Conservation (phyloP, 2,797 vertebrate genomes). For the Sebastes matsubarae region DNA sequence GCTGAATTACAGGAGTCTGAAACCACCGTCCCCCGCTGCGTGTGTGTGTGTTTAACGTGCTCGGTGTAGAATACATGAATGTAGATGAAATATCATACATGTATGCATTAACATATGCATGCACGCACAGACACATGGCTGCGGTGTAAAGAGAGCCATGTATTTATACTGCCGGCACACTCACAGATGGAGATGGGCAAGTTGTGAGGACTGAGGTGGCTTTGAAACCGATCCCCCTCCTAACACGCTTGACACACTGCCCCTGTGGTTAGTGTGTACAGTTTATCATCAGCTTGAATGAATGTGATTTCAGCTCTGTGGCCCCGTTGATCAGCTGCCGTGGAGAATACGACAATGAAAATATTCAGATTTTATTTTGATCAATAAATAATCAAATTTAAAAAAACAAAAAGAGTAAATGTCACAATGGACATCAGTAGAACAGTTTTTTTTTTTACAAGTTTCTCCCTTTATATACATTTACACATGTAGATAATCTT, state of each 20-base stretch:
- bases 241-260: background rate
- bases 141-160: slow-evolving; percentile 1
- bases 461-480: too few species aligned
- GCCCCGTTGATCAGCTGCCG: background rate
- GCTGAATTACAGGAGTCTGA: background rate
- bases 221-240: slow-evolving; percentile 41
- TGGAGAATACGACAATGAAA: background rate
- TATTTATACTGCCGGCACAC: slow-evolving; percentile 35
- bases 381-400: too few species aligned
- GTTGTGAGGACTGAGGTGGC: slow-evolving; percentile 25
- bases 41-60: slow-evolving; percentile 17
- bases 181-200: slow-evolving; percentile 33
- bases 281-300: background rate
- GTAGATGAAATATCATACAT: slow-evolving; percentile 16
- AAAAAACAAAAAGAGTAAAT: too few species aligned
- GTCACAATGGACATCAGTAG: too few species aligned
- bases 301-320: background rate
- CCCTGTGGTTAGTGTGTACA: slow-evolving; percentile 15
- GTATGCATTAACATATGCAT: slow-evolving; percentile 2
- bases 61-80: slow-evolving; percentile 11
- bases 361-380: background rate
- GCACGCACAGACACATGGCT: slow-evolving; percentile 3
- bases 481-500: too few species aligned
- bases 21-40: background rate
- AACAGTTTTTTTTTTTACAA: too few species aligned